phyloP scores from a whole-genome alignment of 2,888 invertebrate species.

The Hirtodrosophila cameraria region DNA sequence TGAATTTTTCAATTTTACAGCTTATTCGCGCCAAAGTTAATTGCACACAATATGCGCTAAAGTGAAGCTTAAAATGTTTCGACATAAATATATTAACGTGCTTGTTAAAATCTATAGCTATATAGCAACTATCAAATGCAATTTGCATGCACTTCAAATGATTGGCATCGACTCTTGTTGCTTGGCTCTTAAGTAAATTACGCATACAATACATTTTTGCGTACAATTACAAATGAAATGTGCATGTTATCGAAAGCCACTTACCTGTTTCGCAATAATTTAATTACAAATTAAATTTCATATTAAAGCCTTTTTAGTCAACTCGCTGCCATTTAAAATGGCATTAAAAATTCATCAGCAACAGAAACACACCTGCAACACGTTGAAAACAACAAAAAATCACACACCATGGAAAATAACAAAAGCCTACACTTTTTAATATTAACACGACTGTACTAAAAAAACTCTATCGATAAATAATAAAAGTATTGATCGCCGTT shows the following conservation, averaged over 20 bases:
- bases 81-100: conserved; percentile 55
- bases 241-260: conserved; percentile 40
- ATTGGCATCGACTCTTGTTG: neutral
- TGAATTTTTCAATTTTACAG: conserved; percentile 23
- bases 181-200: conserved; percentile 72
- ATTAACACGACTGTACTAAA: conserved; percentile 37
- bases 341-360: conserved; percentile 74
- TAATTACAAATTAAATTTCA: conserved; percentile 73
- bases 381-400: conserved; percentile 11
- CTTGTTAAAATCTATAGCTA: conserved; percentile 47
- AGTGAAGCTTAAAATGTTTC: conserved; percentile 43
- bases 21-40: conserved; percentile 44
- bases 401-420: neutral
- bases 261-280: conserved; percentile 56
- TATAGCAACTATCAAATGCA: conserved; percentile 52
- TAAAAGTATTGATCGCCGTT: conserved; percentile 18
- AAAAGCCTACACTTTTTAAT: conserved; percentile 32
- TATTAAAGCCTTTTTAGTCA: conserved; percentile 67
- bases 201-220: conserved; percentile 42
- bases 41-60: conserved; percentile 38
- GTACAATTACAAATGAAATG: conserved; percentile 52
- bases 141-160: conserved; percentile 26
- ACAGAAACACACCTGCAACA: conserved; percentile 44
- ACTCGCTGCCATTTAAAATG: conserved; percentile 66
- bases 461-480: conserved; percentile 55